Percentiles rank a stretch among this genome's conserved stretches.
These are phyloP conservation scores for Choloepus hoffmanni DNA, from an alignment of 2,113 vertebrate species.

Conservation along the genomic window DNA sequence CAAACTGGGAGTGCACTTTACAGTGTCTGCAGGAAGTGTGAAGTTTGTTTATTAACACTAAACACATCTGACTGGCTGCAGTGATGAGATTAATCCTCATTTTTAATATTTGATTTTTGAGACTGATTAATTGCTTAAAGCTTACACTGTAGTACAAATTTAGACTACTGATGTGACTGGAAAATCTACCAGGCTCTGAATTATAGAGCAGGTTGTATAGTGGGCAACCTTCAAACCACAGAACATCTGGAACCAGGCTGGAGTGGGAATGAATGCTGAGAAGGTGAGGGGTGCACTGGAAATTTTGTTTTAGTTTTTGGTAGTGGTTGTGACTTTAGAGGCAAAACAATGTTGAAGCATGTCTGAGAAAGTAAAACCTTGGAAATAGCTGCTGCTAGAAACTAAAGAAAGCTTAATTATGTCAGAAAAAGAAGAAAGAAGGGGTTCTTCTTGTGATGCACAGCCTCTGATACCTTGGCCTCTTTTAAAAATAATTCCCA, in stretches of 20 bases:
- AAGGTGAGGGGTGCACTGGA: neutral
- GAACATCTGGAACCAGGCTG: neutral
- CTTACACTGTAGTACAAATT: neutral
- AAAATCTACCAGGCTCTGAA: neutral
- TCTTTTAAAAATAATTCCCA: neutral
- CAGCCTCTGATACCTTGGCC: neutral
- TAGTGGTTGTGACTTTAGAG: neutral
- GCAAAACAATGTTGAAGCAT: neutral
- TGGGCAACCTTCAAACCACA: neutral
- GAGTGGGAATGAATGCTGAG: too few relatives aligned
- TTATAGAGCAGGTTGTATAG: neutral
- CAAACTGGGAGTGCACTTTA: constrained; percentile 47
- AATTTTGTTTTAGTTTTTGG: neutral
- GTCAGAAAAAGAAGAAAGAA: neutral
- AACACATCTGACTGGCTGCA: neutral
- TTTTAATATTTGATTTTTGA: constrained; percentile 66
- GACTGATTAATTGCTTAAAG: constrained; percentile 23
- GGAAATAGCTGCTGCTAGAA: neutral
- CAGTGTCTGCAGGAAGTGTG: constrained; percentile 32
- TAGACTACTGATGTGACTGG: neutral
- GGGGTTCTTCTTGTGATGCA: neutral
- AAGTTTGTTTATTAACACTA: constrained; percentile 71
- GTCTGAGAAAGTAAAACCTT: neutral
- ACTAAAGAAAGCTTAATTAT: neutral
- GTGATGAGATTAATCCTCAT: constrained; percentile 22